Percentiles rank a stretch among this genome's conserved stretches.
Conservation (phyloP, 1,140 invertebrate species). For the Pseudomyrmex cubaensis region DNA sequence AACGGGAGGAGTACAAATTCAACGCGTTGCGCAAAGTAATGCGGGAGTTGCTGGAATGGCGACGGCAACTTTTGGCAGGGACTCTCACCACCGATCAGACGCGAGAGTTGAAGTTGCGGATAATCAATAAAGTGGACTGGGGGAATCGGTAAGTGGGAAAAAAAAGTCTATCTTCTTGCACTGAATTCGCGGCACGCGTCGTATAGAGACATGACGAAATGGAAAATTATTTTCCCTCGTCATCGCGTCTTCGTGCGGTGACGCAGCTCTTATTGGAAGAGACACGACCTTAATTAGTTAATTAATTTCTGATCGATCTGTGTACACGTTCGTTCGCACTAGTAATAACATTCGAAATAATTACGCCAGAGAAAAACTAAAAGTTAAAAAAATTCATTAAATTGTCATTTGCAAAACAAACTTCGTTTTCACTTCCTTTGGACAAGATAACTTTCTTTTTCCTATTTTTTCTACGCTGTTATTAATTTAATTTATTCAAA, state of each 20-base stretch:
- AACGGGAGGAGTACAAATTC: constrained; percentile 93
- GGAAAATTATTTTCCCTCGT: background rate
- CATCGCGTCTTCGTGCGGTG: background rate
- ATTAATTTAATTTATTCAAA: background rate
- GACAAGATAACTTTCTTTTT: too few species aligned
- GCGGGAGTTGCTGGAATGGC: constrained; percentile 93
- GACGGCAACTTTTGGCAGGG: constrained; percentile 92
- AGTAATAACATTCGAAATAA: background rate
- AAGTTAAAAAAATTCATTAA: too few species aligned
- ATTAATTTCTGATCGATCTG: background rate
- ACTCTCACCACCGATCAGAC: constrained; percentile 96
- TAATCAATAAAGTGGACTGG: constrained; percentile 97
- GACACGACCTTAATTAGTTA: background rate
- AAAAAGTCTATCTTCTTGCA: background rate
- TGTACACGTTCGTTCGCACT: background rate
- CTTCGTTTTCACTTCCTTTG: too few species aligned
- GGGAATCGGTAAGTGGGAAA: constrained; percentile 93
- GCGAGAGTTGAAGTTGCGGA: constrained; percentile 92
- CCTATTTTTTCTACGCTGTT: background rate
- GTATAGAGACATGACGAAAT: background rate
- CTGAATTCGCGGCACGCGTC: constrained; percentile 31
- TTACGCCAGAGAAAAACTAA: too few species aligned
- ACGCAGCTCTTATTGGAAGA: background rate
- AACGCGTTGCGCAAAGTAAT: constrained; percentile 94
- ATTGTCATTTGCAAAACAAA: too few species aligned